Conservation (phyloP, 1,140 invertebrate genomes). For the Pentalonia nigronervosa region DNA sequence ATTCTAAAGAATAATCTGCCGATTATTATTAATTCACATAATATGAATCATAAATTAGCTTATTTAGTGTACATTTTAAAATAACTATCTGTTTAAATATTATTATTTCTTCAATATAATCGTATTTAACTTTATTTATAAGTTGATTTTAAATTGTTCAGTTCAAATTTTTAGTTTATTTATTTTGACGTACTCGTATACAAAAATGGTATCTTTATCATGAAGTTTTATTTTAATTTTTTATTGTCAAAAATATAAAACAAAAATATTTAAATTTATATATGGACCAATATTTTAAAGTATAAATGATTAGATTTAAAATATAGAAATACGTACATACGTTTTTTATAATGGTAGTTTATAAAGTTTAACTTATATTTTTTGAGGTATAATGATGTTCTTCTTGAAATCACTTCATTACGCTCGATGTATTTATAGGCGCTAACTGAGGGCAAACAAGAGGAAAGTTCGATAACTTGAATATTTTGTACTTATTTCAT, state of each 20-base stretch:
- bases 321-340: background rate
- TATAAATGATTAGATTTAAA: background rate
- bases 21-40: too few relatives aligned
- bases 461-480: slow-evolving; percentile 44
- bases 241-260: background rate
- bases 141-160: background rate
- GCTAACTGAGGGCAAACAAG: background rate
- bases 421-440: slow-evolving; percentile 25
- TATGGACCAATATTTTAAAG: background rate
- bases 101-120: too few relatives aligned
- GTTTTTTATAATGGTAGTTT: background rate
- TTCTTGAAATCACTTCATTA: background rate
- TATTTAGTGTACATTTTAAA: too few relatives aligned
- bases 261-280: background rate
- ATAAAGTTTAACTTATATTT: background rate
- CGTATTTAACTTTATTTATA: background rate
- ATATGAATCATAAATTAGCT: too few relatives aligned
- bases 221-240: background rate
- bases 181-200: background rate
- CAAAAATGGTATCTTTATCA: background rate
- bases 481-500: background rate
- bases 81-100: too few relatives aligned
- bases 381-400: background rate
- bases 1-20: too few relatives aligned
- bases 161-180: background rate